A percentile compares a stretch with the other conserved stretches of the same genome.
These are phyloP conservation scores for Argyra leucocephala DNA, from an alignment of 2,888 invertebrate genomes.

Conservation along the genomic window DNA sequence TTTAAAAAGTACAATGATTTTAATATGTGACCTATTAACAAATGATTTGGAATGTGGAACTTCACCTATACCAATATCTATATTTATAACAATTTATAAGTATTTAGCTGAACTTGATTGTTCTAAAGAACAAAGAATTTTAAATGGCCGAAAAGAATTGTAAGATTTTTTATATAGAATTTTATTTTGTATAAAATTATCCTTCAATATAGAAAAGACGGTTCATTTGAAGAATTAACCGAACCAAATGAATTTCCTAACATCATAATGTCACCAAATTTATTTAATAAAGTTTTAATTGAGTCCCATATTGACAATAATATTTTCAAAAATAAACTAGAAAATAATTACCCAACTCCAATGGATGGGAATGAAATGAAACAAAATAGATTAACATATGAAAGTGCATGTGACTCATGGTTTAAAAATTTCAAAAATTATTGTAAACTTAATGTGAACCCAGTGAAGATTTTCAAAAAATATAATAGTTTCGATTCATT, in stretches of 20 bases:
- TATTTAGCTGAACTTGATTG: conserved; percentile 50
- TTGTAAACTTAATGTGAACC: background rate
- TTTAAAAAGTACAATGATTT: conserved; percentile 66
- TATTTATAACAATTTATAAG: conserved; percentile 53
- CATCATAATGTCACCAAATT: conserved; percentile 20
- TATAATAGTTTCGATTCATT: background rate
- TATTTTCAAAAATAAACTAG: conserved; percentile 8
- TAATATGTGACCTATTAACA: conserved; percentile 70
- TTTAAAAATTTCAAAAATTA: background rate
- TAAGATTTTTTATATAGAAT: conserved; percentile 22
- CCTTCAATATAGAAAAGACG: background rate
- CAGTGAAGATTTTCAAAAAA: background rate
- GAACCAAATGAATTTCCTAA: background rate
- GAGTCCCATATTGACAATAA: conserved; percentile 5
- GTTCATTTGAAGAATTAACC: background rate
- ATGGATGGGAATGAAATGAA: background rate
- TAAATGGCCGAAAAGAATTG: conserved; percentile 27
- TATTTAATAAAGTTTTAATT: conserved; percentile 25
- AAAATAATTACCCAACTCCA: background rate
- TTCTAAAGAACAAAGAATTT: conserved; percentile 25
- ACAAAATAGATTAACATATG: no score
- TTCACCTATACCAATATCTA: conserved; percentile 57
- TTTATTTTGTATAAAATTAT: background rate
- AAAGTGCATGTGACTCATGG: no score
- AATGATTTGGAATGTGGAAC: conserved; percentile 77